Conservation (phyloP, 2,113 vertebrate genomes). For the Aix galericulata region DNA sequence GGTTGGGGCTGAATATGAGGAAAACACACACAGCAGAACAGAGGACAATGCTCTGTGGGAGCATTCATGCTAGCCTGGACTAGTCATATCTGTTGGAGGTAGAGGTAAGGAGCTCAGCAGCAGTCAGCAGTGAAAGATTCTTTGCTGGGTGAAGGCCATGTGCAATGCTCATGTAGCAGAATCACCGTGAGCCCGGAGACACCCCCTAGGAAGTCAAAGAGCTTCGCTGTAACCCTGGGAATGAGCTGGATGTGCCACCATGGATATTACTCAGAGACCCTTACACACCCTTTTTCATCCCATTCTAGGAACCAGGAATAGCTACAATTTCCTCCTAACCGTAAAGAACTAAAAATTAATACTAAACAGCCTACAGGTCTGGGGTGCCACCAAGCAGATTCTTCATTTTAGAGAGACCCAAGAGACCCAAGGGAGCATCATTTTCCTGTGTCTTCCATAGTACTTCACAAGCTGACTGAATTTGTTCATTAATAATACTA, state of each 20-base stretch:
- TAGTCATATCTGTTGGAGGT: neutral
- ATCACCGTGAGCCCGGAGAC: fast-evolving
- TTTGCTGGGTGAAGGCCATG: neutral
- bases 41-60: neutral
- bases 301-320: neutral
- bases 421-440: neutral
- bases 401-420: neutral
- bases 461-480: neutral
- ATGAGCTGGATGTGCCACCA: neutral
- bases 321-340: neutral
- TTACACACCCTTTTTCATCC: neutral
- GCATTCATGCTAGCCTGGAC: too few species aligned
- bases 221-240: neutral
- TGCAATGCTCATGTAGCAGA: neutral
- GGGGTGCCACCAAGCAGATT: neutral
- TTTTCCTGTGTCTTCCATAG: neutral
- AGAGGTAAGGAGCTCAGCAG: neutral
- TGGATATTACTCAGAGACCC: neutral
- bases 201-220: neutral
- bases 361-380: neutral
- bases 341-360: neutral
- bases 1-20: neutral
- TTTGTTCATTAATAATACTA: neutral
- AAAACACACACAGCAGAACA: fast-evolving
- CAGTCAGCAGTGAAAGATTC: neutral